Evolutionary conservation across 2,888 invertebrate species (phyloP).

Genomic region (Ganaspis brasiliensis): DNA sequence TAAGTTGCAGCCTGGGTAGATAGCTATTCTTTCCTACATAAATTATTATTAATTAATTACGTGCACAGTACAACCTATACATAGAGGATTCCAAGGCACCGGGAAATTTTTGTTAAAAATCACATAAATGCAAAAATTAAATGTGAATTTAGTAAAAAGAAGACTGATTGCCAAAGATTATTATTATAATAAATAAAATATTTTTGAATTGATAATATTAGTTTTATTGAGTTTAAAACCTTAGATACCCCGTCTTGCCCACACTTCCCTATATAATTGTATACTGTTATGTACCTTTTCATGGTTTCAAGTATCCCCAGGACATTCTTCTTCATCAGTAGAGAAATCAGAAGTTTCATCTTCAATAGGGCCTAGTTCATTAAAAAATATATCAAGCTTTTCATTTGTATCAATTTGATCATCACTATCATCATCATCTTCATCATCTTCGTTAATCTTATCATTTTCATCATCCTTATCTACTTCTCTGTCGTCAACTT

Average conservation of each 20-base stretch:
- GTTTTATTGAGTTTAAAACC: no score
- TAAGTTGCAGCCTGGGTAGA: constrained; percentile 45
- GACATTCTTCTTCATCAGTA: background rate
- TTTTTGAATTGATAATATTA: no score
- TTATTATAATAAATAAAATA: no score
- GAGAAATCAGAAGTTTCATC: background rate
- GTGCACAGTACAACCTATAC: constrained; percentile 79
- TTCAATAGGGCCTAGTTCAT: background rate
- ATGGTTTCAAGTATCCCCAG: background rate
- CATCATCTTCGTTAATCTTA: background rate
- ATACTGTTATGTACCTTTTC: background rate
- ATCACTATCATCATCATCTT: background rate
- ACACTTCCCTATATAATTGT: background rate
- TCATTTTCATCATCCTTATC: no score
- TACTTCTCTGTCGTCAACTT: background rate
- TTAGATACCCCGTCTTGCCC: no score
- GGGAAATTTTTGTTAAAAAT: no score
- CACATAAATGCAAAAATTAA: no score
- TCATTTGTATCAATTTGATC: background rate
- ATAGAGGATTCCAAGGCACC: no score
- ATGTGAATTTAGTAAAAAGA: no score
- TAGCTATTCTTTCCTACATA: constrained; percentile 23
- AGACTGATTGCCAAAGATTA: no score
- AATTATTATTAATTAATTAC: constrained; percentile 67
- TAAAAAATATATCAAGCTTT: background rate